Conservation (phyloP, 1,140 invertebrate genomes). For the Batillaria attramentaria region DNA sequence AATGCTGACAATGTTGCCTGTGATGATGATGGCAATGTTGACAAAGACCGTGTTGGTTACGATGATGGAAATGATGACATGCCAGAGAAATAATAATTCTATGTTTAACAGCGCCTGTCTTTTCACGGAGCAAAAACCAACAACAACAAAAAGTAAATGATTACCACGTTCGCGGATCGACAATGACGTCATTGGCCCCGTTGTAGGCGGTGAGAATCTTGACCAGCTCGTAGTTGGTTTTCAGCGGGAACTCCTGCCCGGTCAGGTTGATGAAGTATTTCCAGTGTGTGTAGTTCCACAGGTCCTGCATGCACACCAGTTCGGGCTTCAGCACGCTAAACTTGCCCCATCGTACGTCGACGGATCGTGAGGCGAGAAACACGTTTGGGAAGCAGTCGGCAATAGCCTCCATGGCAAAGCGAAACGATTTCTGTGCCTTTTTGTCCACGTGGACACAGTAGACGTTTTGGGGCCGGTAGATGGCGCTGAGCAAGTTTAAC, state of each 20-base stretch:
- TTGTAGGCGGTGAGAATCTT: slow-evolving; percentile 57
- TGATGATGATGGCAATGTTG: too few species aligned
- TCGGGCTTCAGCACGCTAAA: slow-evolving; percentile 60
- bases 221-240: slow-evolving; percentile 64
- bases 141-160: too few species aligned
- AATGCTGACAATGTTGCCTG: too few species aligned
- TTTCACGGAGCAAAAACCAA: too few species aligned
- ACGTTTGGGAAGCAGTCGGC: slow-evolving; percentile 57
- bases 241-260: slow-evolving; percentile 66
- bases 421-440: slow-evolving; percentile 45
- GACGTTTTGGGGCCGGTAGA: slow-evolving; percentile 67
- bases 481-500: slow-evolving; percentile 55
- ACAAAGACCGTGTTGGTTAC: too few species aligned
- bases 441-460: slow-evolving; percentile 68
- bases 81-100: too few species aligned
- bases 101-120: too few species aligned
- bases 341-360: slow-evolving; percentile 49
- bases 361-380: slow-evolving; percentile 45
- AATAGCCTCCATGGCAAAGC: slow-evolving; percentile 36
- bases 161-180: too few species aligned
- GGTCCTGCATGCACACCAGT: slow-evolving; percentile 59
- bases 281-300: slow-evolving; percentile 52
- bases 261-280: slow-evolving; percentile 67
- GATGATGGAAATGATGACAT: too few species aligned
- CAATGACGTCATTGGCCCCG: slow-evolving; percentile 61